Evolutionary conservation across 2,113 vertebrate genomes (phyloP).

Genomic region (Prunella fulvescens): DNA sequence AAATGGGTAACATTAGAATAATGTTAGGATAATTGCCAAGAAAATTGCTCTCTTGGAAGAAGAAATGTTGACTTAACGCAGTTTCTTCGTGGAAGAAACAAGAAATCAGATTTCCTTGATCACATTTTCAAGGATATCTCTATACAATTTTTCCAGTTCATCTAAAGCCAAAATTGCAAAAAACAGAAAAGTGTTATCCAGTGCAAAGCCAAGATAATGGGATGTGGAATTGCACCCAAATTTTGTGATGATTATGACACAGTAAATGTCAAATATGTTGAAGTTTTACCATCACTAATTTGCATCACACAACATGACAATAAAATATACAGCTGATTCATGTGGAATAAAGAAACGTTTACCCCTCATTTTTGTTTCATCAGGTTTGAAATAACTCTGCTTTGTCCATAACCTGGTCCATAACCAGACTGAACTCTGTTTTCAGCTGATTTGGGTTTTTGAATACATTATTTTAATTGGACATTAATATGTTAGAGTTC

Average conservation of each 20-base stretch:
- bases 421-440: background rate
- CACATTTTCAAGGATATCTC: background rate
- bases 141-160: background rate
- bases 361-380: background rate
- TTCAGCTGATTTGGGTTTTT: background rate
- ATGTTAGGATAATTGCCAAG: background rate
- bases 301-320: background rate
- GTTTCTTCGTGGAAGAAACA: background rate
- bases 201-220: background rate
- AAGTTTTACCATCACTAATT: background rate
- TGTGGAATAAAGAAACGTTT: background rate
- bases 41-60: background rate
- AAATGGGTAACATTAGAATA: background rate
- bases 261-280: background rate
- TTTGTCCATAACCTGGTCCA: background rate
- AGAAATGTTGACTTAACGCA: background rate
- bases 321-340: background rate
- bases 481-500: background rate
- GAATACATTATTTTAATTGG: background rate
- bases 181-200: background rate
- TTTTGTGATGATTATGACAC: background rate
- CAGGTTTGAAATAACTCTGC: background rate
- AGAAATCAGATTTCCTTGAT: background rate
- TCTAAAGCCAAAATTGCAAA: background rate
- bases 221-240: background rate